Conservation (phyloP, 1,140 invertebrate genomes). For the Bombyx mandarina region DNA sequence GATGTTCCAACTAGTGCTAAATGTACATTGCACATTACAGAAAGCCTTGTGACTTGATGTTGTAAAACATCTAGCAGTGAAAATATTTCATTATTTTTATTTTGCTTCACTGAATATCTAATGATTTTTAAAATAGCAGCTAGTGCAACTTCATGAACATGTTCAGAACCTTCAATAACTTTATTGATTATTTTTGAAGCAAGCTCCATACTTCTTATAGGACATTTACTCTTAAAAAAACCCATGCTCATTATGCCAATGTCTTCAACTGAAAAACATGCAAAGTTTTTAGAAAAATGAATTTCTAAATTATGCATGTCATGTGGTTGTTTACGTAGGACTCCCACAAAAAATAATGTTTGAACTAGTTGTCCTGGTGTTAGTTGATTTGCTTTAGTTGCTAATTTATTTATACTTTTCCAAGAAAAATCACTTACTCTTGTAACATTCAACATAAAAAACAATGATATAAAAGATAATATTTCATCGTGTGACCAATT, state of each 20-base stretch:
- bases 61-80: slow-evolving; percentile 49
- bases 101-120: slow-evolving; percentile 47
- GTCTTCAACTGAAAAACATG: slow-evolving; percentile 70
- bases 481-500: slow-evolving; percentile 56
- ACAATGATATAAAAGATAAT: slow-evolving; percentile 64
- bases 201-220: slow-evolving; percentile 60
- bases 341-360: slow-evolving; percentile 70
- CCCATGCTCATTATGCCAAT: slow-evolving; percentile 73
- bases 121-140: slow-evolving; percentile 73
- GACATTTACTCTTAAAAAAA: slow-evolving; percentile 74
- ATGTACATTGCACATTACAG: slow-evolving; percentile 69
- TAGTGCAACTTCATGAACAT: slow-evolving; percentile 69
- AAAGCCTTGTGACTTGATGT: slow-evolving; percentile 59
- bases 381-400: slow-evolving; percentile 60
- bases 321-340: slow-evolving; percentile 51
- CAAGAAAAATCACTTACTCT: slow-evolving; percentile 55
- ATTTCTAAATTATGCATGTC: slow-evolving; percentile 74
- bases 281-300: slow-evolving; percentile 51
- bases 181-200: slow-evolving; percentile 61
- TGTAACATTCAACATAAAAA: slow-evolving; percentile 62
- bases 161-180: slow-evolving; percentile 43
- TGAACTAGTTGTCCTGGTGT: slow-evolving; percentile 69
- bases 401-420: slow-evolving; percentile 63
- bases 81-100: slow-evolving; percentile 35
- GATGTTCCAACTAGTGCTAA: slow-evolving; percentile 68